Conservation (phyloP, 2,797 vertebrate species). For the Bryconaethiops microstoma region DNA sequence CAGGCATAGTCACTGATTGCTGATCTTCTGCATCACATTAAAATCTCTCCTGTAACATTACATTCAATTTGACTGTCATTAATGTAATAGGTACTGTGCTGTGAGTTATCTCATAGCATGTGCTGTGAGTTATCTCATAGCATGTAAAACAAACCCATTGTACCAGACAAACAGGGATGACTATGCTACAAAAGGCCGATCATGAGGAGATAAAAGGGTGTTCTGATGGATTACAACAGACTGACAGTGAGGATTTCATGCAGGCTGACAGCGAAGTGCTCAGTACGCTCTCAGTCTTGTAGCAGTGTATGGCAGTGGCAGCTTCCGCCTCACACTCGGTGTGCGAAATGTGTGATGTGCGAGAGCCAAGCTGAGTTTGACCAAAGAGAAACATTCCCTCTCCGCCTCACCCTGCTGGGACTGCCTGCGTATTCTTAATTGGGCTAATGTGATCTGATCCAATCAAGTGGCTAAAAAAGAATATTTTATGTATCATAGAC, state of each 20-base stretch:
- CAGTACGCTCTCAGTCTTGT: conserved; percentile 30
- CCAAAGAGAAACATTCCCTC: conserved; percentile 45
- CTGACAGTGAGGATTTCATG: conserved; percentile 17
- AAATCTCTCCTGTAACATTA: neutral
- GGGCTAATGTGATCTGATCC: conserved; percentile 47
- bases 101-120: conserved; percentile 6
- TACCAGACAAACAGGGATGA: neutral
- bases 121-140: conserved; percentile 9
- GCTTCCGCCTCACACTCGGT: conserved; percentile 29
- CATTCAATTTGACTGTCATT: neutral
- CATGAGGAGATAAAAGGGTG: conserved; percentile 16
- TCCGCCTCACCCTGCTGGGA: conserved; percentile 32
- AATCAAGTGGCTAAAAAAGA: conserved; percentile 42
- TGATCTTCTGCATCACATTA: neutral
- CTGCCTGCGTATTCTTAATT: conserved; percentile 37
- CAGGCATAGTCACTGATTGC: neutral
- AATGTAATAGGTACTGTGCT: neutral
- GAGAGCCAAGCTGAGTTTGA: conserved; percentile 50
- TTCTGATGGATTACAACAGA: conserved; percentile 27
- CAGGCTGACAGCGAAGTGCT: conserved; percentile 30
- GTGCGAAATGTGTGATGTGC: conserved; percentile 45
- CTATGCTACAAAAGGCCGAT: conserved; percentile 8
- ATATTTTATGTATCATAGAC: conserved; percentile 44
- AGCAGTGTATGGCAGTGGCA: conserved; percentile 41
- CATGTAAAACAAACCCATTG: too few relatives aligned